Conservation (phyloP, 2,113 vertebrate species). For the Vulpes ferrilata region DNA sequence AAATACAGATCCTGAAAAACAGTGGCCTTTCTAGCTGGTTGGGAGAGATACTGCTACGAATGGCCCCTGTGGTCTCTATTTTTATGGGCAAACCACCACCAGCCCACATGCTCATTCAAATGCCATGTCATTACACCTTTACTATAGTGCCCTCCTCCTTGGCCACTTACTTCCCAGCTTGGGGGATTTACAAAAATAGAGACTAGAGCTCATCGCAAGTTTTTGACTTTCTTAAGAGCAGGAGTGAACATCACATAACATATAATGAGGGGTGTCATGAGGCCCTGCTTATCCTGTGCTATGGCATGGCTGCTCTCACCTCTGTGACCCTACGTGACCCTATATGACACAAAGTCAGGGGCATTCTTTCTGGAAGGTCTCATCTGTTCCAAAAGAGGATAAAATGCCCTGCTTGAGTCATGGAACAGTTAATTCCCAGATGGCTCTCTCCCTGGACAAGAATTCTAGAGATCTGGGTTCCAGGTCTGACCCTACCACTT, state of each 20-base stretch:
- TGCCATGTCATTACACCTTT: accelerated
- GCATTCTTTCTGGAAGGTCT: slow-evolving; percentile 17
- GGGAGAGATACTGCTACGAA: background rate
- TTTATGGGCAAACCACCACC: background rate
- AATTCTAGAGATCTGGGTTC: slow-evolving; percentile 4
- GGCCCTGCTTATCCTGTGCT: background rate
- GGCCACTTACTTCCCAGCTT: background rate
- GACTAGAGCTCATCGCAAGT: background rate
- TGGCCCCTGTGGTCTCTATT: background rate
- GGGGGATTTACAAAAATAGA: background rate
- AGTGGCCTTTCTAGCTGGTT: background rate
- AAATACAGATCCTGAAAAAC: background rate
- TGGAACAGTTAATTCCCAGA: background rate
- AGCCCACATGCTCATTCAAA: background rate
- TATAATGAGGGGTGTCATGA: background rate
- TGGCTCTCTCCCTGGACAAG: background rate
- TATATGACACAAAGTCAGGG: background rate
- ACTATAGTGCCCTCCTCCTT: background rate
- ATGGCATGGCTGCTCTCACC: background rate
- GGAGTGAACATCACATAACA: background rate
- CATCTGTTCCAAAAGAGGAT: background rate
- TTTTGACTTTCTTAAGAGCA: background rate
- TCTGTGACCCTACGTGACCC: background rate
- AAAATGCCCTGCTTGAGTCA: background rate
- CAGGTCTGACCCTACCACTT: background rate